Evolutionary conservation across 2,888 invertebrate species (phyloP), one percentile per base, ranked within the genome.

Genomic region (Conistra vaccinii): DNA sequence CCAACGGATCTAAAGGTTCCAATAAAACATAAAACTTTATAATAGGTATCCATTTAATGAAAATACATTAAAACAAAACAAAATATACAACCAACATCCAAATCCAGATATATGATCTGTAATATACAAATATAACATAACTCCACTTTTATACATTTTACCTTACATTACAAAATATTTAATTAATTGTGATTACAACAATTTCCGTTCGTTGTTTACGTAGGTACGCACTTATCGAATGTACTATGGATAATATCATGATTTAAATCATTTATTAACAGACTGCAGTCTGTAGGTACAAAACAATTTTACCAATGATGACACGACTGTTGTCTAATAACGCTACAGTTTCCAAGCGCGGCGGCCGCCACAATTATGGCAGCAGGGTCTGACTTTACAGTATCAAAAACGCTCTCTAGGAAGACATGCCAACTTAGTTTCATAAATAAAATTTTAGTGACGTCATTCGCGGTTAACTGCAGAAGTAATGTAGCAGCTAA

Each of bases 31-130:
- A 53, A 55, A 72, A 58, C 32, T 53, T n/a, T 23, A 66, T 57
- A 76, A 81, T 76, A 69, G 23, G 26, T 69, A 73, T 84, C 10
- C 17, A 63, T 85, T 85, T 86, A 85, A 72, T 86, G 2, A 73
- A 70, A 78, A 84, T 84, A 71, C 60, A 68, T 78, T 74, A 61
- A 55, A 74, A 65, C 39, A 63, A 55, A 74, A 65, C 32, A 62
- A 86, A 76, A 81, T 87, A 77, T 75, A 87, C 79, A 87, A 79
- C 78, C 79, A 73, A 53, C 68, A 51, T 73, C 73, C 65, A 71
- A 76, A 87, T 76, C 26, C n/a, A 42, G n/a, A 53, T 72, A 76
- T 7, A 86, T 70, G 62, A 84, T 78, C 29, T 66, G 39, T 62
- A 75, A 58, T 75, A 73, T 72, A 86, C 65, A 81, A 75, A 53